These are phyloP conservation scores for Carcharodon carcharias DNA, from an alignment of 2,797 vertebrate species.

Conservation along the genomic window DNA sequence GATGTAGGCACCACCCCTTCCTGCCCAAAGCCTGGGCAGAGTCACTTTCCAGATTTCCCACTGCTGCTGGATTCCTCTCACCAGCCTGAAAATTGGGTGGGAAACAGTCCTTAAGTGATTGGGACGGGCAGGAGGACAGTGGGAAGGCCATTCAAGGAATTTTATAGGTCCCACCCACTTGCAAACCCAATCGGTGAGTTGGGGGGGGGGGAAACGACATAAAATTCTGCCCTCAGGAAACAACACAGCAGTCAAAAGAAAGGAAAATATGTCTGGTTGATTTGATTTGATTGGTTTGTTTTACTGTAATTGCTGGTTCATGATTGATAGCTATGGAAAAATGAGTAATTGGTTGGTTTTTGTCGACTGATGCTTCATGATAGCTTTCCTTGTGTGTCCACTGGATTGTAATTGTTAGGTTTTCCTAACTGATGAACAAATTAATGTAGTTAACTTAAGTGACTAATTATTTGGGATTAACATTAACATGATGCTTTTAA, in stretches of 20 bases:
- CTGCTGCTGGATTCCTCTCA: no score
- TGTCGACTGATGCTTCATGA: background rate
- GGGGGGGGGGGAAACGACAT: no score
- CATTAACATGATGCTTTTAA: background rate
- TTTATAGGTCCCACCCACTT: no score
- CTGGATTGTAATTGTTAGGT: background rate
- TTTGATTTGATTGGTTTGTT: background rate
- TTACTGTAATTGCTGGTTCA: background rate
- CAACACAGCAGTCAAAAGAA: background rate
- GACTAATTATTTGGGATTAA: background rate
- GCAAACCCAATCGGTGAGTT: no score
- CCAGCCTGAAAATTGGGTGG: no score
- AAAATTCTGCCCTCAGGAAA: no score
- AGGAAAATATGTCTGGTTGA: background rate
- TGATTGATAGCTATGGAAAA: background rate
- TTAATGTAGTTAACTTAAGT: background rate
- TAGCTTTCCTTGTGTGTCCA: background rate
- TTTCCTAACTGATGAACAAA: background rate
- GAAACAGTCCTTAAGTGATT: no score
- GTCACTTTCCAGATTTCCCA: no score
- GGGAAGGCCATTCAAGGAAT: no score
- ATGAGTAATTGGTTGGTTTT: background rate
- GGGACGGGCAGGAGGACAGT: no score
- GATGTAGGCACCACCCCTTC: no score
- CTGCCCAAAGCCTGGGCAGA: no score